Conservation (phyloP, 2,888 invertebrate species). For the Villa cingulata region DNA sequence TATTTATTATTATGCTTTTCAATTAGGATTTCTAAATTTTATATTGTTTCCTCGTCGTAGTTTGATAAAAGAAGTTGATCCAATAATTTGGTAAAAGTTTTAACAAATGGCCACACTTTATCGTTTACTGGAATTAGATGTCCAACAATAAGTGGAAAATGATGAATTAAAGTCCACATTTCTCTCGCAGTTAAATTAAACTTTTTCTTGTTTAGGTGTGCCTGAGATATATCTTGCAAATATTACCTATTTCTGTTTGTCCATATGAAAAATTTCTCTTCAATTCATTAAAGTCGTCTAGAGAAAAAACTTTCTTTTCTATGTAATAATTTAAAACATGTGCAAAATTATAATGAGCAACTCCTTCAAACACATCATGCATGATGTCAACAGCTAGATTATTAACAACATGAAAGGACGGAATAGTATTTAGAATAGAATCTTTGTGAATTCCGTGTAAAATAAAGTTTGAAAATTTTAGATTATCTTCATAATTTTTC, state of each 20-base stretch:
- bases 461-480: background rate
- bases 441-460: background rate
- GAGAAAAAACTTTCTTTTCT: constrained; percentile 1
- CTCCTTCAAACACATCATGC: too few relatives aligned
- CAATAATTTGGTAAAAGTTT: background rate
- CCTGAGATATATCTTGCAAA: background rate
- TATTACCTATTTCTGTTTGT: constrained; percentile 13
- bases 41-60: background rate
- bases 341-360: constrained; percentile 4
- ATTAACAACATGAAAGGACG: constrained; percentile 7
- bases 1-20: constrained; percentile 6
- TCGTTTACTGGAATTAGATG: constrained; percentile 8
- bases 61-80: constrained; percentile 2
- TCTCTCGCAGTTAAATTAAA: constrained; percentile 7
- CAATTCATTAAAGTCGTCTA: constrained; percentile 4
- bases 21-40: background rate
- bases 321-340: constrained; percentile 4
- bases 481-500: background rate
- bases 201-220: constrained; percentile 1
- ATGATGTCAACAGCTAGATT: constrained; percentile 7
- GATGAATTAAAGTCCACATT: constrained; percentile 9
- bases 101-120: constrained; percentile 1
- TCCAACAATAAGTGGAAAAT: constrained; percentile 7
- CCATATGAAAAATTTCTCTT: constrained; percentile 5
- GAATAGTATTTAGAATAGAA: constrained; percentile 6